phyloP scores from a whole-genome alignment of 2,888 invertebrate species.

The Plusia festucae region DNA sequence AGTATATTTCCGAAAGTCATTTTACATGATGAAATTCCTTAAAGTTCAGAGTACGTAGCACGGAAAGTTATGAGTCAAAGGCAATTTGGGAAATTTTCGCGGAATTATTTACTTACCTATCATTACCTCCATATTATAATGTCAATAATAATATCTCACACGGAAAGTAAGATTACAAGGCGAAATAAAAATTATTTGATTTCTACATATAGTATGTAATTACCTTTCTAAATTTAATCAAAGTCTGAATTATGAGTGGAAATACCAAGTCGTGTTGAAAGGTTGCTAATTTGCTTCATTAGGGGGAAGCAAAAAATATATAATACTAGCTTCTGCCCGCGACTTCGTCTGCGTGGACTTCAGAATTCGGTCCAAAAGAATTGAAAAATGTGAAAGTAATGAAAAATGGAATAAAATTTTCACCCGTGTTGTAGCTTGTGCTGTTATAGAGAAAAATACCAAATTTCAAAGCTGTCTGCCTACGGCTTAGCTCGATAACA shows the following conservation, averaged over 20 bases:
- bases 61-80: slow-evolving; percentile 27
- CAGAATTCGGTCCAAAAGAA: too few relatives aligned
- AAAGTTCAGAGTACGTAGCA: neutral
- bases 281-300: neutral
- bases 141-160: slow-evolving; percentile 46
- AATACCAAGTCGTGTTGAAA: neutral
- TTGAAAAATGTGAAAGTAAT: too few relatives aligned
- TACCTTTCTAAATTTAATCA: slow-evolving; percentile 20
- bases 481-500: too few relatives aligned
- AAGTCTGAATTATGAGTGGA: neutral
- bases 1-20: slow-evolving; percentile 26
- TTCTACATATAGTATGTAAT: neutral
- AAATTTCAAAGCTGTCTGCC: too few relatives aligned
- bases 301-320: neutral
- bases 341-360: too few relatives aligned
- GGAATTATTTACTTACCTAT: slow-evolving; percentile 19
- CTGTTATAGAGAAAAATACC: too few relatives aligned
- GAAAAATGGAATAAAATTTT: too few relatives aligned
- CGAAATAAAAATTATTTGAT: slow-evolving; percentile 9
- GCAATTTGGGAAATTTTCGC: slow-evolving; percentile 15
- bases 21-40: slow-evolving; percentile 18
- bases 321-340: too few relatives aligned
- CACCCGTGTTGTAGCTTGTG: too few relatives aligned
- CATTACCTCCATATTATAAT: slow-evolving; percentile 46
- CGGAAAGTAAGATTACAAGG: slow-evolving; percentile 12